Evolutionary conservation across 2,888 invertebrate genomes (phyloP).

Genomic region (Melipona bicolor): DNA sequence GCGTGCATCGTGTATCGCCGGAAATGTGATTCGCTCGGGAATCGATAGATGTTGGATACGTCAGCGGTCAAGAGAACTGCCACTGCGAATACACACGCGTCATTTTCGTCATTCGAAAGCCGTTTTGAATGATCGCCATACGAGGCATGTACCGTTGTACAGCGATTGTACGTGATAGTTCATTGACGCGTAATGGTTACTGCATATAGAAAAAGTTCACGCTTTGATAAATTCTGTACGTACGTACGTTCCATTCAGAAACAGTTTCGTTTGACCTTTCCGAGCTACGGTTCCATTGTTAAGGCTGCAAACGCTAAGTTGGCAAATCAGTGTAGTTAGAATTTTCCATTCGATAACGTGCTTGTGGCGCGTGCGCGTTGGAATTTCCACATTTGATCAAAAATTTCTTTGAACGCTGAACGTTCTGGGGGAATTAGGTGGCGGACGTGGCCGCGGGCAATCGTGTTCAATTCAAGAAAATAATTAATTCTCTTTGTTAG

Average conservation of each 20-base stretch:
- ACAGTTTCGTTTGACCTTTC: not conserved
- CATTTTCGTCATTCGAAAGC: conserved; percentile 64
- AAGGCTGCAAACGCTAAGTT: not conserved
- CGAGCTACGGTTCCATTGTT: not conserved
- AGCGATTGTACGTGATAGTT: conserved; percentile 51
- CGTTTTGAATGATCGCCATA: conserved; percentile 53
- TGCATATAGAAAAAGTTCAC: conserved; percentile 23
- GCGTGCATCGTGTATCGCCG: conserved; percentile 75
- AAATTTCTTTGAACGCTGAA: conserved; percentile 18
- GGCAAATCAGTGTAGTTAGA: no score
- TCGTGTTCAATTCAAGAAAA: conserved; percentile 51
- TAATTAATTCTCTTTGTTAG: conserved; percentile 64
- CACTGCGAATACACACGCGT: conserved; percentile 57
- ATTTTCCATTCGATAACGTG: not conserved
- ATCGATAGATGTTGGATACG: conserved; percentile 70
- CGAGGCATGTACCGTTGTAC: conserved; percentile 18
- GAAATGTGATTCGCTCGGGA: conserved; percentile 74
- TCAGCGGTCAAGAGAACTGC: conserved; percentile 43
- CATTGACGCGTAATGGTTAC: conserved; percentile 49
- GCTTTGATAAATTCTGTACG: conserved; percentile 13
- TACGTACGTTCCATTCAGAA: not conserved
- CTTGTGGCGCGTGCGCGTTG: no score
- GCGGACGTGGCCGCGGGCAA: conserved; percentile 36
- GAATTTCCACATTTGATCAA: conserved; percentile 24
- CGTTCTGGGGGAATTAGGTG: conserved; percentile 34